Conservation (phyloP, 2,888 invertebrate genomes). For the Latrodectus hesperus region DNA sequence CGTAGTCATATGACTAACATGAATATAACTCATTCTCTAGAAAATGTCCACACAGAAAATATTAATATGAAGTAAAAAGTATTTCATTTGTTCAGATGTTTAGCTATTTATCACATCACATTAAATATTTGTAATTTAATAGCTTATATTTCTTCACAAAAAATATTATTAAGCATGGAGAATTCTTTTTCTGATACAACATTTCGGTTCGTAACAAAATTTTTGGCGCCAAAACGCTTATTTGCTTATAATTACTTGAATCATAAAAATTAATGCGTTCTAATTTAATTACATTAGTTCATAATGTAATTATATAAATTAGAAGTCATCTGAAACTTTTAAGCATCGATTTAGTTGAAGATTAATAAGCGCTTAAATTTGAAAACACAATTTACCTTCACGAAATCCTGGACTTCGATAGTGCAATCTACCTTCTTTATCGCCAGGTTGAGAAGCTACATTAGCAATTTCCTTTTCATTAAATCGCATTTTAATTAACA, state of each 20-base stretch:
- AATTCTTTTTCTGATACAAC: no score
- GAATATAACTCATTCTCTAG: no score
- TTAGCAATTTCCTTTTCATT: conserved; percentile 67
- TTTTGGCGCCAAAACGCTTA: no score
- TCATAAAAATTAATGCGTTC: neutral
- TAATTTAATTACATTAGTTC: neutral
- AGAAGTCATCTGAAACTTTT: neutral
- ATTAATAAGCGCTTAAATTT: neutral
- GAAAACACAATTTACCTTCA: conserved; percentile 53
- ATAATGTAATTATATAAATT: neutral
- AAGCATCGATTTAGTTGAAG: neutral
- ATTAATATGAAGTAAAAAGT: no score
- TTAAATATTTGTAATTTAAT: no score
- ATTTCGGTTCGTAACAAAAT: no score
- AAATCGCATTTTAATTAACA: conserved; percentile 49
- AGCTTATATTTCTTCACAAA: no score
- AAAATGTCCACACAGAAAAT: no score
- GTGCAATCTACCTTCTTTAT: conserved; percentile 83
- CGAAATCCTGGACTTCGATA: conserved; percentile 78
- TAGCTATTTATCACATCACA: no score
- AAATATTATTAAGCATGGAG: no score
- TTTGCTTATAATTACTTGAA: neutral
- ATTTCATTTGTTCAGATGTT: no score
- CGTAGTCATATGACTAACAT: no score
- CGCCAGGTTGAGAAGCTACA: conserved; percentile 73